Percentiles rank a stretch among this genome's conserved stretches.
These are phyloP conservation scores for Aurelia coerulea DNA, from an alignment of 30 jellyfish, hydroid and myxozoan genomes.

Conservation along the genomic window DNA sequence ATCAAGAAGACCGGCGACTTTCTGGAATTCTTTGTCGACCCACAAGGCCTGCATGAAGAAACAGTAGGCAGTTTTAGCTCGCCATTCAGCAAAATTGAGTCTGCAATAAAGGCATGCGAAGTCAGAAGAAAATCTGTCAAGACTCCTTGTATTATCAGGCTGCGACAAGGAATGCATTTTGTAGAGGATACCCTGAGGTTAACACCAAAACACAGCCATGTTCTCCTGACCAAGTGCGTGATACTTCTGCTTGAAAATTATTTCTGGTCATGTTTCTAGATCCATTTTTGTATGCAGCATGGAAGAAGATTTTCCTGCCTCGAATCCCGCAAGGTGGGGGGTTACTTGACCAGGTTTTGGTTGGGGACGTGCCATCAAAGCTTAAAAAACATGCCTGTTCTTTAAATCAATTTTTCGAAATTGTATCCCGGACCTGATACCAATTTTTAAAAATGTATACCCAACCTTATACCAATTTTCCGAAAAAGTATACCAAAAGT, in stretches of 20 bases:
- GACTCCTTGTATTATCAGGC: slow-evolving; percentile 52
- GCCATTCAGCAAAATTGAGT: slow-evolving; percentile 71
- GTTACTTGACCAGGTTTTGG: too few relatives aligned
- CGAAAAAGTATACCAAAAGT: too few relatives aligned
- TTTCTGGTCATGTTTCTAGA: too few relatives aligned
- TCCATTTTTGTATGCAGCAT: too few relatives aligned
- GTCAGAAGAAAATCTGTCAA: slow-evolving; percentile 15
- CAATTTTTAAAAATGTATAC: too few relatives aligned
- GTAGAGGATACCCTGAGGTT: slow-evolving; percentile 30
- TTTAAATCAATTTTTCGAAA: too few relatives aligned
- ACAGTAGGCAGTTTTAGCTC: slow-evolving; percentile 54
- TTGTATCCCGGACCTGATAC: too few relatives aligned
- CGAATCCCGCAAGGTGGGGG: too few relatives aligned
- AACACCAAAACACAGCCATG: slow-evolving; percentile 62
- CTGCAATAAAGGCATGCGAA: slow-evolving; percentile 81
- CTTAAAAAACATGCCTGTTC: too few relatives aligned
- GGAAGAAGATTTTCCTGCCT: too few relatives aligned
- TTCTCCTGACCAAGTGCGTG: slow-evolving; percentile 49
- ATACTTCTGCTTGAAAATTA: background rate
- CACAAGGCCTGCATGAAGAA: slow-evolving; percentile 7
- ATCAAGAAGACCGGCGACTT: slow-evolving; percentile 4
- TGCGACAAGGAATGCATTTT: slow-evolving; percentile 72
- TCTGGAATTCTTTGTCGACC: slow-evolving; percentile 77
- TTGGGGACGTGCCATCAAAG: too few relatives aligned
- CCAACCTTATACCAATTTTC: too few relatives aligned